Conservation (phyloP, 2,888 invertebrate species). For the Phytoseiulus persimilis region DNA sequence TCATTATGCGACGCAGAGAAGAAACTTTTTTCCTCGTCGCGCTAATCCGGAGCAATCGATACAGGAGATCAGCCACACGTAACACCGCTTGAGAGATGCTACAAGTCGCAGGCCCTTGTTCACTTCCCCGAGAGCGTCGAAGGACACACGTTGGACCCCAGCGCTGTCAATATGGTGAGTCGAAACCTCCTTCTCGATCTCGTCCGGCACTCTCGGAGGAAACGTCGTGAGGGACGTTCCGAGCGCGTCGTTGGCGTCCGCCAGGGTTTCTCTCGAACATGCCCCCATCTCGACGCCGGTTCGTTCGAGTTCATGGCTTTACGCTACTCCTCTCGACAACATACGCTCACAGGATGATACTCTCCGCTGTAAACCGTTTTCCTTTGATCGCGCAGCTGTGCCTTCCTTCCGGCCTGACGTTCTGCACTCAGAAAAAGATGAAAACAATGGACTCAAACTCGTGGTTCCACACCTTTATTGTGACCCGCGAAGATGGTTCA, state of each 20-base stretch:
- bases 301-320: too few relatives aligned
- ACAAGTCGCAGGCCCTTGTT: slow-evolving; percentile 82
- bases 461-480: slow-evolving; percentile 89
- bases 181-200: slow-evolving; percentile 22
- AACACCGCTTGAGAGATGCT: slow-evolving; percentile 84
- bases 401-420: slow-evolving; percentile 53
- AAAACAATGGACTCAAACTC: slow-evolving; percentile 56
- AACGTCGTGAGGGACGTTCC: too few relatives aligned
- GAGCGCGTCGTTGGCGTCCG: too few relatives aligned
- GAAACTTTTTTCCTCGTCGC: neutral
- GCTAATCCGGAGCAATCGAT: slow-evolving; percentile 44
- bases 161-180: slow-evolving; percentile 33
- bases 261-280: too few relatives aligned
- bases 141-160: slow-evolving; percentile 46
- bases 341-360: neutral
- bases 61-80: slow-evolving; percentile 62
- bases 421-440: slow-evolving; percentile 50
- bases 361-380: neutral
- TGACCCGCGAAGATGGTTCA: slow-evolving; percentile 91
- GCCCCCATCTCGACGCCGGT: too few relatives aligned
- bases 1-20: neutral
- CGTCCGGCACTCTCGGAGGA: too few relatives aligned
- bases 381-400: slow-evolving; percentile 50
- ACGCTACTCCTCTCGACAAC: too few relatives aligned
- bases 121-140: slow-evolving; percentile 83